Conservation (phyloP, 2,888 invertebrate genomes). For the Ecliptopera silaceata region DNA sequence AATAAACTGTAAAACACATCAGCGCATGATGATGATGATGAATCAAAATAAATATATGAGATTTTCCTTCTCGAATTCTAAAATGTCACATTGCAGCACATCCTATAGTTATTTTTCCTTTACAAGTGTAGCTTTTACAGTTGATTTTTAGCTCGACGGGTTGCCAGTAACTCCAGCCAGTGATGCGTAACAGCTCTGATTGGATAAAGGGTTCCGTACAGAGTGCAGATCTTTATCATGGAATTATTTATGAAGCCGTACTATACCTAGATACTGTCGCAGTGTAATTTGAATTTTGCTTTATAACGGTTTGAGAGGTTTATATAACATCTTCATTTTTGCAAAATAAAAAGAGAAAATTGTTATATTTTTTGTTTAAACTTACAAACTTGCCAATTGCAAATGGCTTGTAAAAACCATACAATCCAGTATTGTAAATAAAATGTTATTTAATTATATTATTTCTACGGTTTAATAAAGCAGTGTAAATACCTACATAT, state of each 20-base stretch:
- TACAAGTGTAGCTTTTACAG: conserved; percentile 45
- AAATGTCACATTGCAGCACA: not conserved
- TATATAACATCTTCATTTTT: not conserved
- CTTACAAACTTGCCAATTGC: no score
- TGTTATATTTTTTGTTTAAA: no score
- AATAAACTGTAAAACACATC: no score
- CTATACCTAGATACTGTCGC: conserved; percentile 3
- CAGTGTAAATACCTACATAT: no score
- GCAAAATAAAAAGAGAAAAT: no score
- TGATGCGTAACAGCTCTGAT: conserved; percentile 66
- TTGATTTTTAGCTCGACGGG: conserved; percentile 53
- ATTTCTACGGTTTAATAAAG: no score
- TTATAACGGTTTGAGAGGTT: not conserved
- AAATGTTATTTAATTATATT: no score
- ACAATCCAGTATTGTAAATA: no score
- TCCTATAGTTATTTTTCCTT: conserved; percentile 11
- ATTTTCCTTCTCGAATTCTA: no score
- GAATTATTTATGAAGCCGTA: conserved; percentile 55
- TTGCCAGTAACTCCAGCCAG: conserved; percentile 49
- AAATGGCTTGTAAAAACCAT: no score
- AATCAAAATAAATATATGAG: no score
- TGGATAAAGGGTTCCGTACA: conserved; percentile 66
- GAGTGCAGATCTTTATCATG: conserved; percentile 42
- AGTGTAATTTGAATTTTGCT: conserved; percentile 23
- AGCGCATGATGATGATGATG: no score